Evolutionary conservation across 92 coral and sea anemone species (phyloP).

Genomic region (Desmophyllum pertusum): DNA sequence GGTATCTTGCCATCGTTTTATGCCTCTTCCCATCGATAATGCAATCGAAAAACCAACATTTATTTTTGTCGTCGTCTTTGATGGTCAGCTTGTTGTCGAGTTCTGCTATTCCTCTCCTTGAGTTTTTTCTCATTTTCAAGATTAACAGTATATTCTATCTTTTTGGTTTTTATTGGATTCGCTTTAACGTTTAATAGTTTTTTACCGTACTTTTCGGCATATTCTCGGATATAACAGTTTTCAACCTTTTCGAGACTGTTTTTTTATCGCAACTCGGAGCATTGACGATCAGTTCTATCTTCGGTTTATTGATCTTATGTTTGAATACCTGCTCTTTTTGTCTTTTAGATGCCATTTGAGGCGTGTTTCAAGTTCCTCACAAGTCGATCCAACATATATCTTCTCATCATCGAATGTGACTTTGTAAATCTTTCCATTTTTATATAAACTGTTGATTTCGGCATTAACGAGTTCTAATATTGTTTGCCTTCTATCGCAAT

Average conservation of each 20-base stretch:
- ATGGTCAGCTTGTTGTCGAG: conserved; percentile 36
- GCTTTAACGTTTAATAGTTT: conserved; percentile 26
- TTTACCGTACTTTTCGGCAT: too few relatives aligned
- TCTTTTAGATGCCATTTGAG: conserved; percentile 36
- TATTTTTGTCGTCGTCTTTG: conserved; percentile 34
- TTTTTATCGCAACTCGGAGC: conserved; percentile 47
- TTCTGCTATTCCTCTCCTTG: conserved; percentile 21
- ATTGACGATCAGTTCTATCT: too few relatives aligned
- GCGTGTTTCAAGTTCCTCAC: too few relatives aligned
- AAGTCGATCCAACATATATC: too few relatives aligned
- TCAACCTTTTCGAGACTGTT: conserved; percentile 44
- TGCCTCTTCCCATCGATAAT: conserved; percentile 44
- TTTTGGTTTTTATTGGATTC: conserved; percentile 26
- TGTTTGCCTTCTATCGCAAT: background rate
- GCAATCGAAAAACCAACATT: conserved; percentile 7
- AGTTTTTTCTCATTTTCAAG: conserved; percentile 43
- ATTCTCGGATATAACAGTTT: conserved; percentile 25
- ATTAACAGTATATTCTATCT: conserved; percentile 28
- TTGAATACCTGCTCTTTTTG: conserved; percentile 42
- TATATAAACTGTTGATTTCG: conserved; percentile 13
- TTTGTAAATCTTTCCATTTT: too few relatives aligned
- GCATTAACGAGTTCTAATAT: conserved; percentile 18
- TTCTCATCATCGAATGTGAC: too few relatives aligned
- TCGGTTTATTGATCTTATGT: conserved; percentile 16
- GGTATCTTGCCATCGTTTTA: conserved; percentile 45